phyloP scores from a whole-genome alignment of 2,113 vertebrate species.

The Macaca fascicularis region DNA sequence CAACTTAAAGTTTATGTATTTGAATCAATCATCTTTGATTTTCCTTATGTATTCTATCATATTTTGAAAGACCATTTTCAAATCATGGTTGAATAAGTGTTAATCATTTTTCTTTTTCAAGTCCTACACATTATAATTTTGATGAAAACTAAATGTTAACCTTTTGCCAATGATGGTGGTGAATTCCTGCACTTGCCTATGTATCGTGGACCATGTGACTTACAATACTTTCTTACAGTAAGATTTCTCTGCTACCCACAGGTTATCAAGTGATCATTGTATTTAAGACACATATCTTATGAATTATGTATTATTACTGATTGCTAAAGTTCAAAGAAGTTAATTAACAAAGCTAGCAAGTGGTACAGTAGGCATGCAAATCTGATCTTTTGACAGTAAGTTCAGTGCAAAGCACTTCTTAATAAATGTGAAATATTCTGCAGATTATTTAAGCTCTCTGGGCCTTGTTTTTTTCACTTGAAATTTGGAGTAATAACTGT shows the following conservation, averaged over 20 bases:
- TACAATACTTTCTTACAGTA: background rate
- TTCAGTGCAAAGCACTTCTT: background rate
- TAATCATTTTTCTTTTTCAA: background rate
- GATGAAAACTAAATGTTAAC: background rate
- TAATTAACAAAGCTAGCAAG: background rate
- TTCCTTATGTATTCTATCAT: background rate
- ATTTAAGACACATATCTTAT: background rate
- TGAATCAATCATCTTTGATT: background rate
- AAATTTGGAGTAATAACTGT: background rate
- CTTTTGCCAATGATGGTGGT: background rate
- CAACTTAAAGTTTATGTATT: background rate
- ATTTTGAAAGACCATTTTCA: background rate
- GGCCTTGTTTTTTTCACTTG: background rate
- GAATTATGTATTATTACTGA: slow-evolving; percentile 18
- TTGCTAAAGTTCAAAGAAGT: background rate
- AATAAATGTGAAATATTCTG: background rate
- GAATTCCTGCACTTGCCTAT: background rate
- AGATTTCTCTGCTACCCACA: background rate
- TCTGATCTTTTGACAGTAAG: background rate
- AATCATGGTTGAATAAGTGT: background rate
- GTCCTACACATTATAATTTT: background rate
- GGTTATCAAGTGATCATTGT: background rate
- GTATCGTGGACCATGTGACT: background rate
- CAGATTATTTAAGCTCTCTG: background rate
- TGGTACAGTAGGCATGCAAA: background rate